Evolutionary conservation across 1,140 invertebrate genomes (phyloP).

Genomic region (Drosophila sproati): DNA sequence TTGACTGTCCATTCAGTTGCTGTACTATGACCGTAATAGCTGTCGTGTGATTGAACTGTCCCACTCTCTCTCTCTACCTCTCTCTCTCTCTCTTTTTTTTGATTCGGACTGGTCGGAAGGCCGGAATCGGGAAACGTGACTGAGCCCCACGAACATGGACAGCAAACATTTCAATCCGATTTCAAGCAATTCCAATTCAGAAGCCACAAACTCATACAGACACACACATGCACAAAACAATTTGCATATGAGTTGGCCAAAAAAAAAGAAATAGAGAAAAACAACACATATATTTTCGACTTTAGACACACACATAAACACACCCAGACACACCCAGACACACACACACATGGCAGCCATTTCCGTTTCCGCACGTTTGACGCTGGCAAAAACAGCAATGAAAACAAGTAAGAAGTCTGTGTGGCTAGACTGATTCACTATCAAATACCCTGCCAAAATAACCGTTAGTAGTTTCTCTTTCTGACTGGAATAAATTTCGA

Average conservation of each 20-base stretch:
- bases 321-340: slow-evolving; percentile 30
- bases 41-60: slow-evolving; percentile 67
- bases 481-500: too few species aligned
- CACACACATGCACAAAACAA: slow-evolving; percentile 36
- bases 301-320: slow-evolving; percentile 30
- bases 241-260: slow-evolving; percentile 71
- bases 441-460: slow-evolving; percentile 12
- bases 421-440: not conserved
- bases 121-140: slow-evolving; percentile 62
- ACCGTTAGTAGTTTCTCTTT: too few species aligned
- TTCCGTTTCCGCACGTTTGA: slow-evolving; percentile 82
- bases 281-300: slow-evolving; percentile 66
- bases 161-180: slow-evolving; percentile 81
- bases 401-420: slow-evolving; percentile 15
- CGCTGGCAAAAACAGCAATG: slow-evolving; percentile 62
- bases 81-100: not conserved
- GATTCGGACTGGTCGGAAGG: slow-evolving; percentile 24
- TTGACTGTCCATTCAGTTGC: slow-evolving; percentile 47
- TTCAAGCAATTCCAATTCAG: slow-evolving; percentile 73
- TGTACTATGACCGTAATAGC: slow-evolving; percentile 15
- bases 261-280: slow-evolving; percentile 39
- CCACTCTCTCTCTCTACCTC: not conserved
- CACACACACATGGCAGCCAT: slow-evolving; percentile 62
- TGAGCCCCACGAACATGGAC: slow-evolving; percentile 65
- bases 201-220: slow-evolving; percentile 34